Evolutionary conservation across 2,797 vertebrate species (phyloP), one percentile per base, ranked within the genome.

Genomic region (Brachyalestes nurse): DNA sequence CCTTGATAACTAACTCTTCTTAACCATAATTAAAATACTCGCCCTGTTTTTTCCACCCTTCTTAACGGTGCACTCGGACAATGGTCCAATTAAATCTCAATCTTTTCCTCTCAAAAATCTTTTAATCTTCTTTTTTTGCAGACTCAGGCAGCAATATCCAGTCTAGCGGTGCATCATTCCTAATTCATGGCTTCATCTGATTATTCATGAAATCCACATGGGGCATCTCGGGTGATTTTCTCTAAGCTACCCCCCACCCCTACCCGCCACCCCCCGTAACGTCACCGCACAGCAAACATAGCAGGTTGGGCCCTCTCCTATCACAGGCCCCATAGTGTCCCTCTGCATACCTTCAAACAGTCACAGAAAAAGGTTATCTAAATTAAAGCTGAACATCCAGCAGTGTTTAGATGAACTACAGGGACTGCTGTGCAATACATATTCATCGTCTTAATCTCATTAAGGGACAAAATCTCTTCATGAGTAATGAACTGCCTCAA

Each of bases 391-490:
- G 66, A 80, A 77, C 77, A 81, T 79, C 73, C 77, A 79, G 45
- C 64, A 73, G 45, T 62, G 85, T 80, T 83, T 82, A 67, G 76
- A 86, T 80, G 84, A 87, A 89, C 86, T 28, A 61, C 74, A 72
- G 77, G 80, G 61, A 66, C 60, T 16, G 72, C 69, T 77, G 69
- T 64, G 66, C 70, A 72, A 81, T 85, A 80, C 66, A 87, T 85
- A 80, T 88, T 85, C 77, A 87, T 90, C 81, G 79, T 62, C 77
- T 75, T 81, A 80, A 85, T 79, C 79, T 79, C 75, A 72, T 87
- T 84, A 87, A 70, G 73, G 75, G 81, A 45, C 70, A n/a, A 78
- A 85, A 85, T 80, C 74, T 79, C 47, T 75, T 65, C 75, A 80
- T 23, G 77, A 72, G 79, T 78, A 82, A 84, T 82, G 58, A 82